Evolutionary conservation across 2,888 invertebrate species (phyloP), one percentile per base, ranked within the genome.

Genomic region (Arge pagana): DNA sequence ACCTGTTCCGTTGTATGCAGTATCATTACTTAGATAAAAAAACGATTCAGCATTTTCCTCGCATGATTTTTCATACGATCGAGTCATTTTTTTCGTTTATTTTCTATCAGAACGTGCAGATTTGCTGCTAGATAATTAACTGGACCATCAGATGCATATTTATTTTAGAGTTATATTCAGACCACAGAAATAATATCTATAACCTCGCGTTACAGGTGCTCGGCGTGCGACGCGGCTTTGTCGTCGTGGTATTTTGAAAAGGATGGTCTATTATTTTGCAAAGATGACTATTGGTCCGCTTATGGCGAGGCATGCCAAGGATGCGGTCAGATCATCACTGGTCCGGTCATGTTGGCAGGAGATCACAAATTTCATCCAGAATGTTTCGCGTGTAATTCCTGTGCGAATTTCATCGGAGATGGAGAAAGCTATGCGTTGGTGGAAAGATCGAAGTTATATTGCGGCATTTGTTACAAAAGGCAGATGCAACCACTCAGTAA

Each of bases 311-410:
- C 88, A 49, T 96, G 95, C 69, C 93, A 94, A 69, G 89, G 92
- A 68, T 96, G 95, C 77, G 84, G 86, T 53, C 87, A 90, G 81
- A 86, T 91, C 57, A 86, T 87, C 64, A 89, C 92, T 1, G 95
- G 95, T 0, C 94, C 95, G 19, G 92, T 94, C 59, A 95, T 96
- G 95, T 87, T 93, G 56, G 95, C 95, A 16, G 96, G 95, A 23
- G 92, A 92, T 70, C 94, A 94, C 79, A 92, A 93, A 76, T 96
- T 94, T 80, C 96, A 96, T 79, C 94, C 95, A 36, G 96, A 96
- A 81, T 96, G 96, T 79, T 96, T 96, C 78, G 87, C 89, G 67
- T 96, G 96, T 74, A 82, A 82, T 40, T 84, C 85, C 23, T 96
- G 96, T 77, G 82, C 84, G 24, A 82, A 86, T 3, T 93, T 89